Percentiles rank a stretch among this genome's conserved stretches.
phyloP scores from a whole-genome alignment of 1,140 invertebrate species.

The Brachionus koreanus region DNA sequence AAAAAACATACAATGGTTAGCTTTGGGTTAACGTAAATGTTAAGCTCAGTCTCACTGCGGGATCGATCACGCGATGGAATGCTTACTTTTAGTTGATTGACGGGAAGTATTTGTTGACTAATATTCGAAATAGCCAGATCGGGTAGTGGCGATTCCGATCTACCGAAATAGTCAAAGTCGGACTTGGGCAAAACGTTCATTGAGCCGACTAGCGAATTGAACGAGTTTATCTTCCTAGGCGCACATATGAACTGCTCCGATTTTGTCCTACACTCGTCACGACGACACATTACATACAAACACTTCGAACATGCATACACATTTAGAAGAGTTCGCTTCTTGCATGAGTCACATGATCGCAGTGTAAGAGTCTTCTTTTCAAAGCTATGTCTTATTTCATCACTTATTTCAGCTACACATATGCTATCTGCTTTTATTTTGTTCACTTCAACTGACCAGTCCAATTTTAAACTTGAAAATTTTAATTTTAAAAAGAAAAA shows the following conservation, averaged over 20 bases:
- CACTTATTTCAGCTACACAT: neutral
- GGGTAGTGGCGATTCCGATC: neutral
- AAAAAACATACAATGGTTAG: conserved; percentile 34
- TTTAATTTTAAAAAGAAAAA: neutral
- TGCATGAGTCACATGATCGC: conserved; percentile 39
- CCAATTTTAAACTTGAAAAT: conserved; percentile 11
- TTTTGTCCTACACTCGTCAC: conserved; percentile 20
- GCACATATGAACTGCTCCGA: conserved; percentile 15
- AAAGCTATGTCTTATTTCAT: conserved; percentile 38
- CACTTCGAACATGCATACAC: conserved; percentile 36
- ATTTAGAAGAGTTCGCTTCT: conserved; percentile 17
- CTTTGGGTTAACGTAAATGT: conserved; percentile 38
- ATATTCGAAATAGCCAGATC: neutral
- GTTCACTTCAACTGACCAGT: conserved; percentile 10
- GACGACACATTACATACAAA: conserved; percentile 16
- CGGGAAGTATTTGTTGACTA: conserved; percentile 41
- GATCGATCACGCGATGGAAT: conserved; percentile 43
- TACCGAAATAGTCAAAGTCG: neutral
- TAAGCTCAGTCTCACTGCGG: conserved; percentile 39
- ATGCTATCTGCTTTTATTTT: conserved; percentile 21
- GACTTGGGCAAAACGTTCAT: conserved; percentile 5
- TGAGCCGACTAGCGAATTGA: conserved; percentile 13
- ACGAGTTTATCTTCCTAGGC: conserved; percentile 10
- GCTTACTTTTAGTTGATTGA: conserved; percentile 43
- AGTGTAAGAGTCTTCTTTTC: conserved; percentile 39